phyloP scores from a whole-genome alignment of 2,797 vertebrate genomes.

The Artibeus lituratus region DNA sequence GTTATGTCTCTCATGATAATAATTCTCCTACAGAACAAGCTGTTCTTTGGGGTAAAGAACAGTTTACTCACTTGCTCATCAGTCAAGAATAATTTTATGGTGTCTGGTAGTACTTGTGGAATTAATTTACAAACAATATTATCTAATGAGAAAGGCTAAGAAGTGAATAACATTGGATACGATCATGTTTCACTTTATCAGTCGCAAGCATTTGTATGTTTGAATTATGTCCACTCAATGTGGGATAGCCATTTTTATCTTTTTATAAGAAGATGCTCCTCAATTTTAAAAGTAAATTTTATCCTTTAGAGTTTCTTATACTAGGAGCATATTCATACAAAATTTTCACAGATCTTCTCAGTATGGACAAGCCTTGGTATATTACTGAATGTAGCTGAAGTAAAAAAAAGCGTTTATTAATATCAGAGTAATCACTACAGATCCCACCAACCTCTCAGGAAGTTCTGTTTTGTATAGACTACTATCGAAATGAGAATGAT shows the following conservation, averaged over 20 bases:
- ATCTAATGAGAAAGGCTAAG: neutral
- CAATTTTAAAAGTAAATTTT: neutral
- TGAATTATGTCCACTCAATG: neutral
- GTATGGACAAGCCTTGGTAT: neutral
- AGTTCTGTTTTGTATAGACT: neutral
- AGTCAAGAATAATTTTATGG: neutral
- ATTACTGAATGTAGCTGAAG: neutral
- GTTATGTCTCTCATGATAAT: neutral
- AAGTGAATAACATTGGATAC: neutral
- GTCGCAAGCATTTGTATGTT: neutral
- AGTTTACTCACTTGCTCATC: neutral
- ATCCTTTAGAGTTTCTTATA: neutral
- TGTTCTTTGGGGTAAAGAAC: neutral
- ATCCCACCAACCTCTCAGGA: neutral
- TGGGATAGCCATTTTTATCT: neutral
- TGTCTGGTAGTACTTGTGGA: neutral
- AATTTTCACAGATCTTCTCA: neutral
- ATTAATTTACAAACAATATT: neutral
- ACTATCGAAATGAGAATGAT: neutral
- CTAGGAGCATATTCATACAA: neutral
- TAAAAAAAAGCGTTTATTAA: neutral
- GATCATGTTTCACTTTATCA: neutral
- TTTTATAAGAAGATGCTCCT: neutral
- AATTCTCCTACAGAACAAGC: neutral
- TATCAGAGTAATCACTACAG: neutral